Evolutionary conservation across 1,140 invertebrate genomes (phyloP), one percentile per base, ranked within the genome.

Genomic region (Bradysia coprophila): DNA sequence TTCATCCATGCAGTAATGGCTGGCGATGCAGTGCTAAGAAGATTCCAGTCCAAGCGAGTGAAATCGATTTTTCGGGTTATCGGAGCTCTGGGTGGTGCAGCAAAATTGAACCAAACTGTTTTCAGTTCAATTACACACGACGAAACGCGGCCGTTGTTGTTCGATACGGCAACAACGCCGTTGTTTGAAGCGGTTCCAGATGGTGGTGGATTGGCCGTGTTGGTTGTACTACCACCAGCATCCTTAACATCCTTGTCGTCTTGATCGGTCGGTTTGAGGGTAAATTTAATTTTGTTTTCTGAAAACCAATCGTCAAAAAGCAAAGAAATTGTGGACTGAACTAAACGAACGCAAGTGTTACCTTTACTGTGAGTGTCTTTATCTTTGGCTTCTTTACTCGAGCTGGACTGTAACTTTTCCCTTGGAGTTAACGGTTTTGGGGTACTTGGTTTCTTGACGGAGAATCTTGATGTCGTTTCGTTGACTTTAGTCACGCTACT

Each of bases 1-100:
- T 93, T 95, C 76, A 96, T 81, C 92, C 92, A 96, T 0, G 92
- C 89, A 56, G 93, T 94, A 44, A 95, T 95, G 0, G 90, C 86
- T 1, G 93, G 91, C 0, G 89, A 92, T 6, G 89, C 89, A 4
- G 92, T 96, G 59, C 89, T 94, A 19, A 97, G 59, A 16, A 97
- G 64, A 65, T 97, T 96, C 91, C 92, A 96, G 61, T 97, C 93
- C 43, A 93, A 62, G 50, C 88, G 82, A 44, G 90, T 95, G 53
- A 86, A 92, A 60, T 96, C 91, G 44, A 94, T 91, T 66, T 94
- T 94, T 38, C 84, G 74, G 0, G 90, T 94, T 24, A 93, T 93
- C 1, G 91, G 88, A 13, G 88, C 87, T 47, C 87, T 74, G 0
- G 91, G 91, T 2, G 93, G 92, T 1, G 93, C 91, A 16, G 92